These are phyloP conservation scores for Rotaria macrura DNA, from an alignment of 2,888 invertebrate species.

Conservation along the genomic window DNA sequence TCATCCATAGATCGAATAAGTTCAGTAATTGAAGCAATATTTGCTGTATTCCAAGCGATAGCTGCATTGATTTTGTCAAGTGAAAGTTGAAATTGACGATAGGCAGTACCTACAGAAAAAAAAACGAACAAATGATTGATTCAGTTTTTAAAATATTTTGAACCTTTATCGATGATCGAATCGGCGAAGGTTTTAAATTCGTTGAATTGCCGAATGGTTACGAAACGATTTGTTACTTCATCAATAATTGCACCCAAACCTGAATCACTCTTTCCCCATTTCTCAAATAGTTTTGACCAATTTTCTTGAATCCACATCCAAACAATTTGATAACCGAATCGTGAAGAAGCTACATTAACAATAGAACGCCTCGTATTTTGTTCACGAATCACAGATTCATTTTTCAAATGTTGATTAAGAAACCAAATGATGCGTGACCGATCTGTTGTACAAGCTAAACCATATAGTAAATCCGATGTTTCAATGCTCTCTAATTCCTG, in stretches of 20 bases:
- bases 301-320: constrained; percentile 27
- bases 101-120: too few relatives aligned
- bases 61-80: too few relatives aligned
- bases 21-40: too few relatives aligned
- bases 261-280: background rate
- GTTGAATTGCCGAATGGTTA: background rate
- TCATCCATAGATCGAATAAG: too few relatives aligned
- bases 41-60: too few relatives aligned
- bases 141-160: background rate
- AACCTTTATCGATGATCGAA: background rate
- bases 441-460: constrained; percentile 26
- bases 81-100: too few relatives aligned
- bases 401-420: constrained; percentile 22
- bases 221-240: background rate
- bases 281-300: background rate
- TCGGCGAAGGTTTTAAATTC: background rate
- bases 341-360: background rate
- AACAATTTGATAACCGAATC: background rate
- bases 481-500: constrained; percentile 16
- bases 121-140: too few relatives aligned
- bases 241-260: background rate
- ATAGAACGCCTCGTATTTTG: constrained; percentile 15
- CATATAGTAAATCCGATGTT: background rate
- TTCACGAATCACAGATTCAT: constrained; percentile 13
- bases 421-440: constrained; percentile 3